Evolutionary conservation across 2,888 invertebrate genomes (phyloP).

Genomic region (Campoplex capitator): DNA sequence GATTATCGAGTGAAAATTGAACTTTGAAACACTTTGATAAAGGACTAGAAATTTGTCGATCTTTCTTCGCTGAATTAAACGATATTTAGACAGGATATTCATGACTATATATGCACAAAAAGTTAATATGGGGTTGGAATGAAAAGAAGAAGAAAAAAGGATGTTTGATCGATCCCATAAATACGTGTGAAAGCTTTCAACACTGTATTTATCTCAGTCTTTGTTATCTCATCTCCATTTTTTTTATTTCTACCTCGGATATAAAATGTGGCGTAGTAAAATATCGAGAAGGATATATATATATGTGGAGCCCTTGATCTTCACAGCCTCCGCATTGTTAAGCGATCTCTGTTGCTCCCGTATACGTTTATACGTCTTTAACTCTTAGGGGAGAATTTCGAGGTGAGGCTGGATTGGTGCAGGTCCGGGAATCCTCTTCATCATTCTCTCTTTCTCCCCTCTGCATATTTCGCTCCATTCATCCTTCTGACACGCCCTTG

Average conservation of each 20-base stretch:
- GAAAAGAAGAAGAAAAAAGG: not conserved
- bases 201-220: constrained; percentile 30
- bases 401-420: constrained; percentile 74
- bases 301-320: constrained; percentile 1
- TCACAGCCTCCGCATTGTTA: constrained; percentile 37
- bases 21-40: not conserved
- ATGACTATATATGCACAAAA: not conserved
- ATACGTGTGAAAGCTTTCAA: constrained; percentile 37
- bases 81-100: not conserved
- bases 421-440: constrained; percentile 74
- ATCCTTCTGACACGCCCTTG: constrained; percentile 48
- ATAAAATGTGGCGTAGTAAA: constrained; percentile 20
- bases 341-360: not conserved
- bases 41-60: not conserved
- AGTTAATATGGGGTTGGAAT: not conserved
- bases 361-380: not conserved
- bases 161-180: not conserved
- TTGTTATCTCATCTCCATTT: constrained; percentile 11
- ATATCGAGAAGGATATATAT: not conserved
- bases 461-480: constrained; percentile 44
- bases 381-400: constrained; percentile 15
- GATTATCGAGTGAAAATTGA: not conserved
- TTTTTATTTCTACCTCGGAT: not conserved
- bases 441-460: constrained; percentile 22
- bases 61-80: not conserved